Base-by-base conservation (phyloP, 2,888 invertebrate genomes). In the Mesopsocus fuscifrons region DNA sequence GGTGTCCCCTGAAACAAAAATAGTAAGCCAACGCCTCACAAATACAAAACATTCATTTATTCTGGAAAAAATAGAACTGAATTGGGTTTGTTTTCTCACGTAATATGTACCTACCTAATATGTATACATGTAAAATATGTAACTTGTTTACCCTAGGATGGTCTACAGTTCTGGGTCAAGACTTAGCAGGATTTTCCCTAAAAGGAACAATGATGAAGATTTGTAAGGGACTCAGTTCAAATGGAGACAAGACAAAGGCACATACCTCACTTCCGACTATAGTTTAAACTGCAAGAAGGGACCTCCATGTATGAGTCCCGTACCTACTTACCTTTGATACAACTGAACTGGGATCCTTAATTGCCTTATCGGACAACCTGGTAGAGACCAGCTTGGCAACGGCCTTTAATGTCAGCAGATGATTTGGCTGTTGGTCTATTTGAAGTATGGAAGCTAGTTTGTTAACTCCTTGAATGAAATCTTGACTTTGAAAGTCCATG, bases 381-480 rank as follows among this genome's bases (percentile, higher is more conserved):
- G 66, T 66, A 34, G 65, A 63, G 1, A 79, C 64, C 13, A 79
- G 57, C 52, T 71, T 71, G 42, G 73, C 68, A 41, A 77, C 67
- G 1, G 79, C 80, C 57, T 77, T 71, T 38, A 87, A 58, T 9
- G 79, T 80, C 4, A 79, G 57, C 15, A 84, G 64, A 52, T 88
- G 84, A 63, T 87, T 73, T 0, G 77, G 74, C 61, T 95, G 91
- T 5, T 76, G 73, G 0, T 78, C 69, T 11, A 91, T 72, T 54
- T 84, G 79, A 18, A 97, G 62, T 45, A 85, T 62, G 54, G 74
- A 73, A 1, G 88, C 83, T 41, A 97, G 59, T 3, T 72, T 68
- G 43, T 77, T 76, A 1, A 94, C 77, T 22, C 91, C 92, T 42
- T 71, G 67, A 50, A 77, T 75, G 58, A 95, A 94, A 49, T 84